Evolutionary conservation across 2,797 vertebrate species (phyloP).

Genomic region (Emydoidea blandingii): DNA sequence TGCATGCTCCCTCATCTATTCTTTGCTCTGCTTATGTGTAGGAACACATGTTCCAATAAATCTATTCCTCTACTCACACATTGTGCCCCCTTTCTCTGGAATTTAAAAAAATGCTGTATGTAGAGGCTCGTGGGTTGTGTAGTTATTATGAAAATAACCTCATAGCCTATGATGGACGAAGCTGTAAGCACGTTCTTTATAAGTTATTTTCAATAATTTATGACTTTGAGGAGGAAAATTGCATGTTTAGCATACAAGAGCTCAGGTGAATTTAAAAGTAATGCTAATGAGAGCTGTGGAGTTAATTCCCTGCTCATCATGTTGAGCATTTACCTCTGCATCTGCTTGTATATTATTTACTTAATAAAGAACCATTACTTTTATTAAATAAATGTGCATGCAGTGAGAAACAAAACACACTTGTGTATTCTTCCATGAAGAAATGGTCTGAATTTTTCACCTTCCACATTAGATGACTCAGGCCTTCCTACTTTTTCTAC

Average conservation of each 20-base stretch:
- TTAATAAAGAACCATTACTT: slow-evolving; percentile 29
- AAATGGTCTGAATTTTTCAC: not conserved
- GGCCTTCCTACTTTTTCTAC: not conserved
- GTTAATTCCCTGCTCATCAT: slow-evolving; percentile 2
- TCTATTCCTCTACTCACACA: not conserved
- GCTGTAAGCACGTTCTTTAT: not conserved
- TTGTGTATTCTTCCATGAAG: not conserved
- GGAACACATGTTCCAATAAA: not conserved
- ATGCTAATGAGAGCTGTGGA: not conserved
- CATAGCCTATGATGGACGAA: not conserved
- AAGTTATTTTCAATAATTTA: slow-evolving; percentile 5
- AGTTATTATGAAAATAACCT: not conserved
- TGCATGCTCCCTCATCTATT: not conserved
- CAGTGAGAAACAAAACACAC: not conserved
- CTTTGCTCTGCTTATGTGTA: slow-evolving; percentile 4
- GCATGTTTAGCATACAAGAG: slow-evolving; percentile 13
- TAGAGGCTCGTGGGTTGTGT: not conserved
- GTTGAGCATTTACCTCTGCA: not conserved
- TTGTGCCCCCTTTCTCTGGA: not conserved
- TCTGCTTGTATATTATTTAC: slow-evolving; percentile 1
- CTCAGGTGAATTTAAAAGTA: slow-evolving; percentile 22
- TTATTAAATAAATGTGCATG: not conserved
- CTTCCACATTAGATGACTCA: not conserved
- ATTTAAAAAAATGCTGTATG: slow-evolving; percentile 8
- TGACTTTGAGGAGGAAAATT: slow-evolving; percentile 19